Conservation (phyloP, 2,888 invertebrate species). For the Chloromyia formosa region DNA sequence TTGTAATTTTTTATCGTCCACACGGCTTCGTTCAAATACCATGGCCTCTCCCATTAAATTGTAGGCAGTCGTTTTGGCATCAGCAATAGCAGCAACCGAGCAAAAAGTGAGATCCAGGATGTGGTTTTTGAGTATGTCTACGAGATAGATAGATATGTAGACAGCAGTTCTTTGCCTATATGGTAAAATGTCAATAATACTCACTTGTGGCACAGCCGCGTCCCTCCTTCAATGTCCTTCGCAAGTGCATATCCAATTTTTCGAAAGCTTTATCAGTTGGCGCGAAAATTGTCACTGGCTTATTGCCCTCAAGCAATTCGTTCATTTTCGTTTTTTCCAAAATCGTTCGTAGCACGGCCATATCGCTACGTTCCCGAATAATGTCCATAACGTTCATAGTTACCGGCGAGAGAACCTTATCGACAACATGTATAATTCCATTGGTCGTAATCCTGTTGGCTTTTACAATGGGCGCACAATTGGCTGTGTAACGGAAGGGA, state of each 20-base stretch:
- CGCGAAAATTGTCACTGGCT: conserved; percentile 72
- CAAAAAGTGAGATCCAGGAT: conserved; percentile 74
- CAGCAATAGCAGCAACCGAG: conserved; percentile 68
- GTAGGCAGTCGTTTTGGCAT: conserved; percentile 60
- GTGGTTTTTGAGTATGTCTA: conserved; percentile 74
- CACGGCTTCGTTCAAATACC: conserved; percentile 58
- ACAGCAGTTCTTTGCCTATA: too few species aligned
- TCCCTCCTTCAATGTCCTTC: conserved; percentile 67
- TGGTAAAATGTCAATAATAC: conserved; percentile 52
- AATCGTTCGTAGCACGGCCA: conserved; percentile 67
- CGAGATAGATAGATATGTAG: conserved; percentile 51
- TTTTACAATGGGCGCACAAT: conserved; percentile 72
- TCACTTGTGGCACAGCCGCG: conserved; percentile 70
- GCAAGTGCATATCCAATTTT: conserved; percentile 66
- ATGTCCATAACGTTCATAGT: conserved; percentile 68
- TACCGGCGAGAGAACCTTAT: conserved; percentile 69
- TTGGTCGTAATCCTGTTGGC: conserved; percentile 72
- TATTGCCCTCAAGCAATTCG: conserved; percentile 66
- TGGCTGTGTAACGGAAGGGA: conserved; percentile 68
- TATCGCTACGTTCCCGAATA: conserved; percentile 68
- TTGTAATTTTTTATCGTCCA: conserved; percentile 66
- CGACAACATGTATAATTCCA: conserved; percentile 73
- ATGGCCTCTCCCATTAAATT: conserved; percentile 62
- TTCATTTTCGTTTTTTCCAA: conserved; percentile 69
- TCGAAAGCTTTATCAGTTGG: conserved; percentile 74